These are phyloP conservation scores for Erpetoichthys calabaricus DNA, from an alignment of 2,797 vertebrate genomes.

Conservation along the genomic window DNA sequence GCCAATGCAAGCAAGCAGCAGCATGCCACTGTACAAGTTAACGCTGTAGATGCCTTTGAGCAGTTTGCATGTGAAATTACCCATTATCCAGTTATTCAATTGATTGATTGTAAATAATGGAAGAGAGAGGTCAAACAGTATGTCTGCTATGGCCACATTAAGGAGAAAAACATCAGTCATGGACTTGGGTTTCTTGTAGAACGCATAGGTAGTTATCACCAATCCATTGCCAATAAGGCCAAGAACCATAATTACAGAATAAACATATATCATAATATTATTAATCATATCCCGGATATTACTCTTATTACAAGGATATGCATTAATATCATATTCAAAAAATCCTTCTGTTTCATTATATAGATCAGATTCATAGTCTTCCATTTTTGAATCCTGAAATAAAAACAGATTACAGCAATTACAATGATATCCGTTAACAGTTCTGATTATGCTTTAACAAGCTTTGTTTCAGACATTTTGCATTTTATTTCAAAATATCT, in stretches of 20 bases:
- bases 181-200: conserved; percentile 69
- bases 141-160: conserved; percentile 76
- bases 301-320: neutral
- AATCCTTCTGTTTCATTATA: too few species aligned
- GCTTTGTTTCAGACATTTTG: too few species aligned
- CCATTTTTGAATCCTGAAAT: too few species aligned
- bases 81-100: conserved; percentile 53
- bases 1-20: conserved; percentile 75
- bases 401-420: too few species aligned
- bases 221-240: conserved; percentile 72
- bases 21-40: conserved; percentile 78
- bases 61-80: conserved; percentile 57
- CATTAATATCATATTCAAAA: neutral
- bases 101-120: conserved; percentile 65
- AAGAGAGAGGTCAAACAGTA: conserved; percentile 68
- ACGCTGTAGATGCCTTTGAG: conserved; percentile 63
- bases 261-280: conserved; percentile 30
- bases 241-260: conserved; percentile 58
- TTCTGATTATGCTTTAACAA: too few species aligned
- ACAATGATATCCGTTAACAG: too few species aligned
- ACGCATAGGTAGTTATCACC: conserved; percentile 69
- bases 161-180: conserved; percentile 81
- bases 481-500: too few species aligned
- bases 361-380: too few species aligned
- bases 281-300: conserved; percentile 8